A percentile compares a stretch with the other conserved stretches of the same genome.
Conservation (phyloP, 2,113 vertebrate genomes). For the Alethe castanea region DNA sequence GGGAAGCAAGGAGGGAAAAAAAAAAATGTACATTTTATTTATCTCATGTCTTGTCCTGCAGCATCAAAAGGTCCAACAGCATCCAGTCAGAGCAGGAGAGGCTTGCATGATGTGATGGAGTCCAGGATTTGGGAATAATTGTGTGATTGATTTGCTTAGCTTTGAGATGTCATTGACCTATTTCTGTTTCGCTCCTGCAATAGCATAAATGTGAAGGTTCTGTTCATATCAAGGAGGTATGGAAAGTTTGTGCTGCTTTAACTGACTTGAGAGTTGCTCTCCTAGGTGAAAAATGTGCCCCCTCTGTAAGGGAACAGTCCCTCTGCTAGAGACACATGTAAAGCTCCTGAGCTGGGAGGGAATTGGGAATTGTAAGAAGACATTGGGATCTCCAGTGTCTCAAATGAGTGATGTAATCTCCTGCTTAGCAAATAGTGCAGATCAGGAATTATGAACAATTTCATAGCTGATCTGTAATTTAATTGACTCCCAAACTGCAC, state of each 20-base stretch:
- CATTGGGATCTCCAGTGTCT: neutral
- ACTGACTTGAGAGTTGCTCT: neutral
- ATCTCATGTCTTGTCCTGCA: conserved; percentile 6
- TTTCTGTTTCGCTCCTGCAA: neutral
- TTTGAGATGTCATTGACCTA: neutral
- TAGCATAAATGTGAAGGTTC: neutral
- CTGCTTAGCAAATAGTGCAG: neutral
- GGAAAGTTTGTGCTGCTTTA: neutral
- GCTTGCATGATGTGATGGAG: neutral
- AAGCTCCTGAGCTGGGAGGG: neutral
- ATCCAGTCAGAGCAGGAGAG: neutral
- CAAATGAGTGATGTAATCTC: neutral
- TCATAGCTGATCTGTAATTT: neutral
- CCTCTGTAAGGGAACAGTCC: neutral
- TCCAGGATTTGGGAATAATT: neutral
- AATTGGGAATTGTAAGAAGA: neutral
- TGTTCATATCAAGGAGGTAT: neutral
- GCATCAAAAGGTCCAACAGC: neutral
- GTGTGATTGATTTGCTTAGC: neutral
- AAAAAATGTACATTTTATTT: neutral
- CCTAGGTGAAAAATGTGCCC: neutral
- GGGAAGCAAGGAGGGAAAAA: neutral
- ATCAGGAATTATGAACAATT: neutral
- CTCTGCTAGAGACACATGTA: neutral
- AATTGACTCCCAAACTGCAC: neutral